These are phyloP conservation scores for Eudasyphora cyanicolor DNA, from an alignment of 2,888 invertebrate genomes.

Conservation along the genomic window DNA sequence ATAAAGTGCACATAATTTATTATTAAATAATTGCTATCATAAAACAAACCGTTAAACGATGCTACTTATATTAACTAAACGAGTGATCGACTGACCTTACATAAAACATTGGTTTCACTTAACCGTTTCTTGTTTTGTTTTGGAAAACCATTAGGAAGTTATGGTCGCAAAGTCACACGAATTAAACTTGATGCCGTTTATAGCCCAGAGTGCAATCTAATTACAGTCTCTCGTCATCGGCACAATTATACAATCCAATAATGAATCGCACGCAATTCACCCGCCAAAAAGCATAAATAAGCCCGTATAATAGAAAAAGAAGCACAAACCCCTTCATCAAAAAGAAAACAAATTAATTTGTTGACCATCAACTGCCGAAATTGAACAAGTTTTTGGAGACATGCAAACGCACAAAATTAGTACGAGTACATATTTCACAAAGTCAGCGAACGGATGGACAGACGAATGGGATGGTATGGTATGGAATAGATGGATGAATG, in stretches of 20 bases:
- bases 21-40: too few species aligned
- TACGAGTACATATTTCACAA: neutral
- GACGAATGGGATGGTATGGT: neutral
- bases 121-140: neutral
- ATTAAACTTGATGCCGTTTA: neutral
- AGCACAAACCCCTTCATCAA: neutral
- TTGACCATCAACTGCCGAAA: neutral
- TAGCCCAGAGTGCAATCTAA: neutral
- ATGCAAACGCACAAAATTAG: neutral
- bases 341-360: neutral
- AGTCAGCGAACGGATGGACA: neutral
- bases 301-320: neutral
- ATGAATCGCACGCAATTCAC: neutral
- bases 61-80: too few species aligned
- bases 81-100: neutral
- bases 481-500: too few species aligned
- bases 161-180: neutral
- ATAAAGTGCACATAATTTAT: too few species aligned
- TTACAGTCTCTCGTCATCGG: neutral
- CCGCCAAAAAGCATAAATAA: neutral
- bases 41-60: too few species aligned
- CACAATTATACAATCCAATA: neutral
- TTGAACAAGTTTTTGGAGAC: constrained; percentile 1
- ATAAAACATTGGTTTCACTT: neutral
- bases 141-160: neutral